A percentile compares a stretch with the other conserved stretches of the same genome.
These are phyloP conservation scores for Agriotes lineatus DNA, from an alignment of 2,888 invertebrate species.

Conservation along the genomic window DNA sequence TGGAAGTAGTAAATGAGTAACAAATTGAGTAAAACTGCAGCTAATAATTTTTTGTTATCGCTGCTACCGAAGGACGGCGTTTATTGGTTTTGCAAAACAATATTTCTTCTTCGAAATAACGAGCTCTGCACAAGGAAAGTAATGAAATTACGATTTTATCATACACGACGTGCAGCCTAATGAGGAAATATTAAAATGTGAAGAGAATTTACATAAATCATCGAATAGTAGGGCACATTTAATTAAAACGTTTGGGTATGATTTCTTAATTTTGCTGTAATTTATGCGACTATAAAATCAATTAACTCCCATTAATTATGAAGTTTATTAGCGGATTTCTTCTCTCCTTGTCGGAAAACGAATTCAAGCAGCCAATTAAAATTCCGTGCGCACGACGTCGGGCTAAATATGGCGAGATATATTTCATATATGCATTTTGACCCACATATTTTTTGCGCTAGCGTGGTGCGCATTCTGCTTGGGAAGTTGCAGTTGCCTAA, in stretches of 20 bases:
- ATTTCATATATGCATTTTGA: constrained; percentile 20
- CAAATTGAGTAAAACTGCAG: constrained; percentile 20
- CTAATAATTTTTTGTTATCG: constrained; percentile 1
- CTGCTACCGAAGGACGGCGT: not conserved
- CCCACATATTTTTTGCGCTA: constrained; percentile 5
- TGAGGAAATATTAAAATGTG: too few species aligned
- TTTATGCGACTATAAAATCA: too few species aligned
- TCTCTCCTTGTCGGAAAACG: not conserved
- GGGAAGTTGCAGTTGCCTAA: not conserved
- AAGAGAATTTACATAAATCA: too few species aligned
- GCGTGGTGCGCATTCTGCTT: not conserved
- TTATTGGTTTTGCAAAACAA: too few species aligned
- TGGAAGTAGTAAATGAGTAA: constrained; percentile 14
- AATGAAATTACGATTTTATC: too few species aligned
- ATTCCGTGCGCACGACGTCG: not conserved
- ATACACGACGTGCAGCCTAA: too few species aligned
- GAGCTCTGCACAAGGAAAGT: too few species aligned
- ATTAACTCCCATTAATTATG: too few species aligned
- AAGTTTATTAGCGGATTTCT: too few species aligned
- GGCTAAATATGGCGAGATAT: constrained; percentile 17
- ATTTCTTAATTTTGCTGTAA: too few species aligned
- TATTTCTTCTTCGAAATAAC: too few species aligned
- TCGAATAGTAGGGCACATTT: not conserved
- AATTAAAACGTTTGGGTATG: not conserved
- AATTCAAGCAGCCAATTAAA: constrained; percentile 1